phyloP scores from a whole-genome alignment of 2,113 vertebrate genomes.

The Pseudorasbora parva region DNA sequence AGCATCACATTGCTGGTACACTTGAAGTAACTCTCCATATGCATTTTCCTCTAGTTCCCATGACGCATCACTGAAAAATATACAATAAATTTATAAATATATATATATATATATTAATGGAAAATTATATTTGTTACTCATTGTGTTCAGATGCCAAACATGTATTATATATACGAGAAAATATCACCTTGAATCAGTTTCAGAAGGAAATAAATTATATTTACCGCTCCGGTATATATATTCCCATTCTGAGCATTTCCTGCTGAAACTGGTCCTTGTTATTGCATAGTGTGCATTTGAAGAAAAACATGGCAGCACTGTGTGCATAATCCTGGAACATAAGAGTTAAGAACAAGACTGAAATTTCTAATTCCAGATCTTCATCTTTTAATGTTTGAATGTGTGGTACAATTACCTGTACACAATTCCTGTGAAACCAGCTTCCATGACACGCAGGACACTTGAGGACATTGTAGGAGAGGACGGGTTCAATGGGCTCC shows the following conservation, averaged over 20 bases:
- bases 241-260: constrained; percentile 96
- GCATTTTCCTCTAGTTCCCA: constrained; percentile 98
- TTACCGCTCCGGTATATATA: constrained; percentile 94
- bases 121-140: neutral
- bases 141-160: neutral
- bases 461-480: constrained; percentile 82
- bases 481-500: constrained; percentile 83
- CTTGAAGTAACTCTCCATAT: constrained; percentile 88
- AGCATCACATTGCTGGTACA: constrained; percentile 86
- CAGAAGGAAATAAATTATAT: neutral
- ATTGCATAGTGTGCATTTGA: constrained; percentile 93
- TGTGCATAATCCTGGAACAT: constrained; percentile 86
- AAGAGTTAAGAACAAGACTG: neutral
- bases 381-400: neutral
- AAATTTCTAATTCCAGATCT: neutral
- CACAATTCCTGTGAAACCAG: constrained; percentile 95
- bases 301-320: constrained; percentile 95
- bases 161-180: neutral
- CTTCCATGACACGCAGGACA: constrained; percentile 91
- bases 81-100: neutral
- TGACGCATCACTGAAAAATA: constrained; percentile 88
- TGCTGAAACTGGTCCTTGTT: constrained; percentile 91
- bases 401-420: constrained; percentile 82
- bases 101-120: neutral
- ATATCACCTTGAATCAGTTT: neutral